phyloP scores from a whole-genome alignment of 2,113 vertebrate genomes.

The Sapayoa aenigma region DNA sequence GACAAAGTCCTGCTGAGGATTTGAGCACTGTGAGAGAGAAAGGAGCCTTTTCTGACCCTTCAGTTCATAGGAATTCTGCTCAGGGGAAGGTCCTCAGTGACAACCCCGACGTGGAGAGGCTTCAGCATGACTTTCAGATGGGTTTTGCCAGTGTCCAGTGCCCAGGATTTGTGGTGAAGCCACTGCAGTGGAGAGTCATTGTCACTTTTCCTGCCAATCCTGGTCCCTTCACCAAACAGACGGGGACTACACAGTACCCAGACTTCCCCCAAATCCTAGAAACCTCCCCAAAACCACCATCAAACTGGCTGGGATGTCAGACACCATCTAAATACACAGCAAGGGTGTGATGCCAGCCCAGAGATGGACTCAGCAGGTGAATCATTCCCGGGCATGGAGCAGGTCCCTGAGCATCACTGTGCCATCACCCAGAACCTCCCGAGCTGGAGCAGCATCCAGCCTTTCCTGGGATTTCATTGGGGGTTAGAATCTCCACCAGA shows the following conservation, averaged over 20 bases:
- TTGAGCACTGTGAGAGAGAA: not conserved
- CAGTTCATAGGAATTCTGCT: not conserved
- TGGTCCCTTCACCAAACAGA: not conserved
- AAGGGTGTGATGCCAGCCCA: not conserved
- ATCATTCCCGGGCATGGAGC: accelerated
- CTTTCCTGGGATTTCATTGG: not conserved
- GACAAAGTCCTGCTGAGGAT: not conserved
- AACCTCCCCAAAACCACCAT: not conserved
- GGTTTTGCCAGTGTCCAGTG: not conserved
- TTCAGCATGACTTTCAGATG: not conserved
- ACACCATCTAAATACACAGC: not conserved
- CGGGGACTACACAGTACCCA: too few relatives aligned
- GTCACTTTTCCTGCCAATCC: not conserved
- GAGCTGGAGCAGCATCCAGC: not conserved
- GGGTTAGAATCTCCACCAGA: accelerated
- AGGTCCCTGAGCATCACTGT: not conserved
- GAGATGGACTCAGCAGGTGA: not conserved
- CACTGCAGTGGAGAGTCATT: accelerated
- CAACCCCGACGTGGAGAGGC: accelerated
- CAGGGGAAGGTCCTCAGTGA: not conserved
- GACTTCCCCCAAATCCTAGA: not conserved
- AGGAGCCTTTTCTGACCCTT: not conserved
- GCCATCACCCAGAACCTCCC: not conserved
- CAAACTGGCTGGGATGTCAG: not conserved
- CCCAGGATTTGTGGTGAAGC: not conserved